A percentile compares a stretch with the other conserved stretches of the same genome.
These are phyloP conservation scores for Sisor rabdophorus DNA, from an alignment of 2,113 vertebrate species.

Conservation along the genomic window DNA sequence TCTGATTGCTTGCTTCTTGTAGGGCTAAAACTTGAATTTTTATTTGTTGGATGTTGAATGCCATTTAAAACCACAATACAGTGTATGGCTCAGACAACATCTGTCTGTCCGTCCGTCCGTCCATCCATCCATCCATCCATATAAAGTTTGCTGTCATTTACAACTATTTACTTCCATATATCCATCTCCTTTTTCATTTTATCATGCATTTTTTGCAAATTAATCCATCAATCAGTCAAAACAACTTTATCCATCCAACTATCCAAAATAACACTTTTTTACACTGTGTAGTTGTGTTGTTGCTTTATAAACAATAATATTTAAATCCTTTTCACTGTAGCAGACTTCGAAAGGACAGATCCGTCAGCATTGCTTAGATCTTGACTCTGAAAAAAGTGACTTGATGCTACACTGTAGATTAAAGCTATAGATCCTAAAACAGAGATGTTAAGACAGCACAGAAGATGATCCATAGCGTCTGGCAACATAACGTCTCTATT, in stretches of 20 bases:
- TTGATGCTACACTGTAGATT: neutral
- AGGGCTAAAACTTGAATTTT: neutral
- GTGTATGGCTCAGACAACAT: neutral
- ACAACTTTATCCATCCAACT: neutral
- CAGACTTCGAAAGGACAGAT: neutral
- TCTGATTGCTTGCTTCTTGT: neutral
- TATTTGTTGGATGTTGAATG: neutral
- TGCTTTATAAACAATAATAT: neutral
- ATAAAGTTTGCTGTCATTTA: neutral
- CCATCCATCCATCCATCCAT: neutral
- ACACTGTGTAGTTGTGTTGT: neutral
- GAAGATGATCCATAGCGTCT: slow-evolving; percentile 17
- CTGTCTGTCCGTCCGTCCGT: neutral
- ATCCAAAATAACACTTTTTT: neutral
- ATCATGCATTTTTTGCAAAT: neutral
- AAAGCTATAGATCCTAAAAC: neutral
- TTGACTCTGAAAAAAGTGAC: neutral
- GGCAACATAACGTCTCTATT: slow-evolving; percentile 10
- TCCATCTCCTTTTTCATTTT: neutral
- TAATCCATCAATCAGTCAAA: neutral
- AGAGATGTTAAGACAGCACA: neutral
- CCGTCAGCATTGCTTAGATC: neutral
- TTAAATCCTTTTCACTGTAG: neutral
- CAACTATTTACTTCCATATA: neutral
- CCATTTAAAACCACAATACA: neutral